Conservation (phyloP, 2,888 invertebrate genomes). For the Aspidiotus rigidus region DNA sequence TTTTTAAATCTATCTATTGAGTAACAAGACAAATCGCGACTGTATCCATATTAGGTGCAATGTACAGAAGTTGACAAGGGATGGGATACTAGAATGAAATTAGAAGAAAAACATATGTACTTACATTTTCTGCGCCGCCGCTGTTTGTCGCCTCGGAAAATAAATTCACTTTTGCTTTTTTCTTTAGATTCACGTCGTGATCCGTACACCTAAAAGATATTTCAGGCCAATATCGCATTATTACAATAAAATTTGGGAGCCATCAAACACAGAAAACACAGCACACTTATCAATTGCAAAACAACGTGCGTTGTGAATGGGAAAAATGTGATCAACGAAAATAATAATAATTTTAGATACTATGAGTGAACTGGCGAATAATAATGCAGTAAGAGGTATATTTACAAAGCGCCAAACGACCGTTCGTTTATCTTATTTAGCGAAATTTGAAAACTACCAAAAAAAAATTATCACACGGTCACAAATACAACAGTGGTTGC, state of each 20-base stretch:
- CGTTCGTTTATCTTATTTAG: no score
- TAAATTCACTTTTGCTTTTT: conserved; percentile 24
- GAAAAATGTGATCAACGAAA: neutral
- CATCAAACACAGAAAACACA: conserved; percentile 7
- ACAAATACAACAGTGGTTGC: neutral
- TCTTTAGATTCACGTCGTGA: conserved; percentile 17
- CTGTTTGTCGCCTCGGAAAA: conserved; percentile 15
- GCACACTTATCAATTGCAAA: neutral
- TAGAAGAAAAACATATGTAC: conserved; percentile 7
- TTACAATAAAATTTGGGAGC: neutral
- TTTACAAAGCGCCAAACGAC: neutral
- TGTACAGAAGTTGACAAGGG: no score
- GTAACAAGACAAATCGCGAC: no score
- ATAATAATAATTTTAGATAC: neutral
- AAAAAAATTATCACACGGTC: conserved; percentile 3
- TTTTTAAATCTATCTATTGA: no score
- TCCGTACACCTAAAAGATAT: conserved; percentile 26
- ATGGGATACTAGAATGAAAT: no score
- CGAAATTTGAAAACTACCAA: neutral
- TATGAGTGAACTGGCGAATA: neutral
- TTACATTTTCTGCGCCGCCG: conserved; percentile 28
- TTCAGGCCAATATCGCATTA: conserved; percentile 27
- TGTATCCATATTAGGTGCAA: no score
- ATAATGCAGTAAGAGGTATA: neutral
- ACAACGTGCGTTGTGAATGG: no score